Conservation (phyloP, 2,888 invertebrate species). For the Spialia ferax region DNA sequence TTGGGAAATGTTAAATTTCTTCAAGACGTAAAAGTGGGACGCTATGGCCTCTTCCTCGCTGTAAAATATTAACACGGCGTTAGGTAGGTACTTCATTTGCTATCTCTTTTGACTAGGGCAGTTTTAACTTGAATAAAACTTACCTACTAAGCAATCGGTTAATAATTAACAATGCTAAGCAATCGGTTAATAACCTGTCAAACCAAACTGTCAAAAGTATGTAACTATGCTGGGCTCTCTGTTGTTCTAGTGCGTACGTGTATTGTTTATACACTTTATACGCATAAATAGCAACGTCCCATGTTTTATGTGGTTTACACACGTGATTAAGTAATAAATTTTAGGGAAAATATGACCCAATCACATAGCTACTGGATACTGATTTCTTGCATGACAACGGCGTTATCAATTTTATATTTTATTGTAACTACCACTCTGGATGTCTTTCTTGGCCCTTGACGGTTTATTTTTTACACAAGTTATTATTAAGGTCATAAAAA, state of each 20-base stretch:
- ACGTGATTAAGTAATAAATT: constrained; percentile 71
- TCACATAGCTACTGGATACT: constrained; percentile 32
- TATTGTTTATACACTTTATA: constrained; percentile 43
- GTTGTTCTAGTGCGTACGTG: constrained; percentile 46
- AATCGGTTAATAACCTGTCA: no score
- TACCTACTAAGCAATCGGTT: no score
- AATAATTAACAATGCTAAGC: no score
- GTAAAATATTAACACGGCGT: no score
- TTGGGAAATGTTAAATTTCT: no score
- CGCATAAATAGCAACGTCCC: constrained; percentile 47
- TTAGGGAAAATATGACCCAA: constrained; percentile 57
- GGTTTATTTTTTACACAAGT: background rate
- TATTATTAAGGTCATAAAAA: background rate
- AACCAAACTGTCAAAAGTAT: no score
- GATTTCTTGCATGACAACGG: constrained; percentile 37
- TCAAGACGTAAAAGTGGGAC: no score
- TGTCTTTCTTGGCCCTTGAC: background rate
- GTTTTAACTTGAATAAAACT: no score
- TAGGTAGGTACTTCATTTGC: no score
- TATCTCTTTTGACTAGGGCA: no score
- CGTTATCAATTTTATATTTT: constrained; percentile 32
- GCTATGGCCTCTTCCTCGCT: no score
- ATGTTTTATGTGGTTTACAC: constrained; percentile 59
- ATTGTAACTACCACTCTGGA: constrained; percentile 15
- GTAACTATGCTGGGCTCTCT: constrained; percentile 45